Percentiles rank a stretch among this genome's conserved stretches.
Evolutionary conservation across 2,113 vertebrate genomes (phyloP).

Genomic region (Mastomys coucha): DNA sequence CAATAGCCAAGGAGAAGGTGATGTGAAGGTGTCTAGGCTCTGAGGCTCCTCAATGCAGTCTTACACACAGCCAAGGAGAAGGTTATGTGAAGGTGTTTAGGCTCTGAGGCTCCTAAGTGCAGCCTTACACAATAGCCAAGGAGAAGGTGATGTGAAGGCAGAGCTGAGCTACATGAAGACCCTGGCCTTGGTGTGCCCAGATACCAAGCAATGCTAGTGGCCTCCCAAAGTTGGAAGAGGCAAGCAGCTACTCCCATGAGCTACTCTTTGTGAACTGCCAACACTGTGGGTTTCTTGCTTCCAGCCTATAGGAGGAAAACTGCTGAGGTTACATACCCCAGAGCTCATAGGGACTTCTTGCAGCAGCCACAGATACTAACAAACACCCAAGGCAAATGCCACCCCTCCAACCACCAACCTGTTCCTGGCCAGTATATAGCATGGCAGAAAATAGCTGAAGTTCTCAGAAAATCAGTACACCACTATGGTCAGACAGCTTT

Average conservation of each 20-base stretch:
- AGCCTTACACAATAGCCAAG: background rate
- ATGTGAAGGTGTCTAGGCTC: too few relatives aligned
- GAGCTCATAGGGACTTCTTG: background rate
- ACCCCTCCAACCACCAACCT: background rate
- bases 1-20: too few relatives aligned
- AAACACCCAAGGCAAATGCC: background rate
- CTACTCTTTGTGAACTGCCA: background rate
- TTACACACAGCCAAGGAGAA: too few relatives aligned
- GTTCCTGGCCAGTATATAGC: background rate
- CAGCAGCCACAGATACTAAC: background rate
- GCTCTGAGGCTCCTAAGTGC: background rate
- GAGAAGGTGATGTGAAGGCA: background rate
- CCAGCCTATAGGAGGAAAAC: background rate
- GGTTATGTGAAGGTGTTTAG: too few relatives aligned
- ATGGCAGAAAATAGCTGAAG: too few relatives aligned
- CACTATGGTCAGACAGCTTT: background rate
- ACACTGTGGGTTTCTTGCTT: background rate
- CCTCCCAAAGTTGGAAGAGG: too few relatives aligned
- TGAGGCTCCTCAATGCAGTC: background rate
- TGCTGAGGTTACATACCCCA: background rate
- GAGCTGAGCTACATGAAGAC: background rate
- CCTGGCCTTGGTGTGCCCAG: rapidly evolving
- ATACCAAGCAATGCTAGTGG: background rate
- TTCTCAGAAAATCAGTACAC: background rate
- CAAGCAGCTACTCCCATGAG: background rate